Base-by-base conservation (phyloP, 2,113 vertebrate species). In the Cynopterus brachyotis region DNA sequence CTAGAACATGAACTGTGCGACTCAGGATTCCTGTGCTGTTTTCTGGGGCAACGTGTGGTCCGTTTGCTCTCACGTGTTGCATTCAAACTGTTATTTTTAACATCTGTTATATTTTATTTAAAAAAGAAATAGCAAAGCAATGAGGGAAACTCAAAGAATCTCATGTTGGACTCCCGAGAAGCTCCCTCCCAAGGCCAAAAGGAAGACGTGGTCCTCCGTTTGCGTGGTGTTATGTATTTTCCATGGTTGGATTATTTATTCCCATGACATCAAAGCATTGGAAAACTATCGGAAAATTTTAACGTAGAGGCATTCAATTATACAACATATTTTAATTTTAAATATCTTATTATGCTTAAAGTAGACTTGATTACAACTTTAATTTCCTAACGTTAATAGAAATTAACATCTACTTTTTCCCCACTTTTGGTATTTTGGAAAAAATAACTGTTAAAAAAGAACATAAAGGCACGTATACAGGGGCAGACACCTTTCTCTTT, bases 1-100 rank as follows among this genome's bases (percentile, higher is more conserved):
- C 17, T 0, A 30, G n/a, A 35, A 2, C 3, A 1, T 15, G 40
- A 20, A 26, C 6, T 0, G 0, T 55, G 67, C 24, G 32, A 17
- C 40, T 45, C 28, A 35, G 7, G 12, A 8, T 26, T 0, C n/a
- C 1, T 2, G 6, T 5, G 26, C 15, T 3, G 0, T 40, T 79
- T 60, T 66, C 28, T 75, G 3, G 11, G 42, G 40, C 16, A 0
- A 13, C 22, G 1, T 20, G 4, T 10, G 12, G 19, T 66, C n/a
- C 42, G 0, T 12, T 2, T 9, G 30, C 9, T 13, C 24, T 72
- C 35, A 20, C 15, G 2, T 26, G 13, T 24, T 12, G 22, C 16
- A 26, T 35, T 28, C 62, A 47, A 19, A 17, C 66, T 59, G 55
- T 76, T 76, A 55, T 42, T 47, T 47, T 45, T 60, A 37, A 37